A percentile compares a stretch with the other conserved stretches of the same genome.
phyloP scores from a whole-genome alignment of 2,888 invertebrate species.

The Crocallis elinguaria region DNA sequence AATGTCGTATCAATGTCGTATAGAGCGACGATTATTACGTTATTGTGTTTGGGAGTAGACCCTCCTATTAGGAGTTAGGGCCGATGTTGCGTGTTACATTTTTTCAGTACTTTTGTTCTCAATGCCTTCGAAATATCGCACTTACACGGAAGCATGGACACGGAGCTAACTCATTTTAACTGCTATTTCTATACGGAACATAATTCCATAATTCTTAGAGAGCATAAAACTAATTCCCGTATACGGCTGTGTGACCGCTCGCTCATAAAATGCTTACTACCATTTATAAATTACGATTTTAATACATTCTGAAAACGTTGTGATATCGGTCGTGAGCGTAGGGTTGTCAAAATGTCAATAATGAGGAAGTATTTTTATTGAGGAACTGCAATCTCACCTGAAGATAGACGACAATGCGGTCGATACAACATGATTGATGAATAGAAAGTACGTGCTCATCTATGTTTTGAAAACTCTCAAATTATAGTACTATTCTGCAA shows the following conservation, averaged over 20 bases:
- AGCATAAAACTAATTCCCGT: conserved; percentile 23
- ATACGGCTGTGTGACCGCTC: conserved; percentile 21
- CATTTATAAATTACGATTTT: conserved; percentile 60
- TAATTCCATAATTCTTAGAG: conserved; percentile 6
- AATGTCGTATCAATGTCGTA: no score
- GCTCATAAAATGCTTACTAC: conserved; percentile 55
- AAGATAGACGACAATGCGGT: no score
- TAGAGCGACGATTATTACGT: no score
- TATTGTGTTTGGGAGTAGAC: no score
- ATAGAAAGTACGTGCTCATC: no score
- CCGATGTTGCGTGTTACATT: no score
- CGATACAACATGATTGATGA: no score
- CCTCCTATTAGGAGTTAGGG: no score
- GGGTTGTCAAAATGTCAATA: conserved; percentile 17
- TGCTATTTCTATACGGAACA: background rate
- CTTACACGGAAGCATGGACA: background rate
- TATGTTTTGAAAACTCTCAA: no score
- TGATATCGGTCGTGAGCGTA: conserved; percentile 29
- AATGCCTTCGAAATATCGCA: background rate
- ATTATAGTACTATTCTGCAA: no score
- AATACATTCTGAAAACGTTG: conserved; percentile 42
- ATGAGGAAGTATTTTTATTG: no score
- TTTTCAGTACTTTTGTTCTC: background rate
- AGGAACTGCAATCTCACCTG: no score
- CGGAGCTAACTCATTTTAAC: conserved; percentile 2